Base-by-base conservation (phyloP, 2,797 vertebrate genomes). In the Ficedula albicollis region DNA sequence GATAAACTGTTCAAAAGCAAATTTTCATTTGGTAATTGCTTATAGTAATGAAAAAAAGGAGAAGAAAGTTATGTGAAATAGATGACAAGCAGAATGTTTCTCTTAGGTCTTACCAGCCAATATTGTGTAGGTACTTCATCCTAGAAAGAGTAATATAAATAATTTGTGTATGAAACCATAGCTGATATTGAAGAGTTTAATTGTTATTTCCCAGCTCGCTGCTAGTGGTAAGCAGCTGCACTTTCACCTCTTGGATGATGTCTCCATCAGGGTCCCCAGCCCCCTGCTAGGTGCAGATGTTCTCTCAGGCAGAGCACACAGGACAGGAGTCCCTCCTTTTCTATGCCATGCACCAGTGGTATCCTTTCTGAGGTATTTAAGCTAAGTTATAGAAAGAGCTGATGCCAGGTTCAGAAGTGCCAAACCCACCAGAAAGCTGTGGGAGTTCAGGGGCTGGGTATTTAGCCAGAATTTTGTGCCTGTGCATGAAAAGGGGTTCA, bases 251-350 rank as follows among this genome's bases (percentile, higher is more conserved):
- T 11, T 0, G 1, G 9, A 6, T 51, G 29, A 66, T 54, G 0
- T 0, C 11, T 80, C 34, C 30, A 39, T 3, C 0, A 66, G 34
- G 14, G 23, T 11, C 5, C 13, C 15, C 36, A 49, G n/a, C 6
- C 5, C 5, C 6, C 22, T 52, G 10, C 41, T 32, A 19, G 19
- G 6, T 15, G 43, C 15, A 78, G 41, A 19, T 1, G 2, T n/a
- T 12, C 46, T 68, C 38, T 14, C 18, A 26, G 60, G 75, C 11
- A 36, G 26, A 44, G 39, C 30, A 89, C 19, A 16, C 34, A 51
- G 62, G 30, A 38, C 44, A 72, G 0, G 11, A 54, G 19, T n/a
- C n/a, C 36, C 18, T 19, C 9, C 29, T 38, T 81, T 68, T 30
- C 29, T 27, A 1, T 27, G 14, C 15, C 20, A 6, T 44, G 20